Evolutionary conservation across 2,113 vertebrate species (phyloP), one percentile per base, ranked within the genome.

Genomic region (Uropsilus gracilis): DNA sequence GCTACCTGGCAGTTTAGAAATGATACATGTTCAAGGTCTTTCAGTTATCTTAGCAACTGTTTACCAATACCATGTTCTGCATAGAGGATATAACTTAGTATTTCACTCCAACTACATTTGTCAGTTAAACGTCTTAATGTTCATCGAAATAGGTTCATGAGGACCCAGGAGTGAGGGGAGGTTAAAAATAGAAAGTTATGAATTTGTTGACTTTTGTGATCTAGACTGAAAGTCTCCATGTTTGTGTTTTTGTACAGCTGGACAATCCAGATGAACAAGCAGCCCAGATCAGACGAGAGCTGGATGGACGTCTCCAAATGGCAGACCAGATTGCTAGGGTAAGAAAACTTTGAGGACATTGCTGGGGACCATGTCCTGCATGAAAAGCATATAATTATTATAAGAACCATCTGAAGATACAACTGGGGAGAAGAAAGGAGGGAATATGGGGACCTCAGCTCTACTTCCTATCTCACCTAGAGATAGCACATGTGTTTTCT

Each of bases 181-280:
- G 12, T 28, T 39, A 71, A 76, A 20, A 87, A 3, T 16, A 32
- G 18, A 75, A 42, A 44, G 80, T 8, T 4, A 0, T 0, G 24
- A 37, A 3, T 85, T 82, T 14, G 3, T 73, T 94, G 94, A 11
- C 8, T 91, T 97, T 81, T 76, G 72, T 93, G 73, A n/a, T 10
- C 66, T 14, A 86, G 5, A 53, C 73, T 97, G 82, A 95, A 32
- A 85, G 57, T 87, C 26, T 94, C 84, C 46, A 39, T 83, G 61
- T 96, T 91, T 98, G 80, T 98, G 84, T 69, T 97, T 97, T 95
- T 95, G 3, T 93, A 26, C 98, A 99, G 99, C 98, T 99, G 98
- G 99, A 99, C 97, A 99, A 99, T 96, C 99, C 99, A 26, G 99
- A 99, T 71, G 99, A 99, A 90, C 99, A 99, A 97, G 99, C 99